Evolutionary conservation across 2,113 vertebrate species (phyloP).

Genomic region (Alouatta palliata): DNA sequence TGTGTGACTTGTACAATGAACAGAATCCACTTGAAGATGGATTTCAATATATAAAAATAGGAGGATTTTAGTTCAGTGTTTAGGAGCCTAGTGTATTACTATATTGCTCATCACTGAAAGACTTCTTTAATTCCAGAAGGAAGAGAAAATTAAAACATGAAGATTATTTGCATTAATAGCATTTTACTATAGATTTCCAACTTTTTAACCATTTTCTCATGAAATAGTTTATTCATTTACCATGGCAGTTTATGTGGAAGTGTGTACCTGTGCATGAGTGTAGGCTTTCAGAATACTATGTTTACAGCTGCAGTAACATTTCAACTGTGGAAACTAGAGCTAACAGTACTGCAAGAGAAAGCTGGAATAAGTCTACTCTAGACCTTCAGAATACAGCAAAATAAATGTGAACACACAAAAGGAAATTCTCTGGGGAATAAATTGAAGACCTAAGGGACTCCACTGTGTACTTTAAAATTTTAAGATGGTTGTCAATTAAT

Average conservation of each 20-base stretch:
- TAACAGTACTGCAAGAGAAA: not conserved
- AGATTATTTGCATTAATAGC: not conserved
- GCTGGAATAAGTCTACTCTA: not conserved
- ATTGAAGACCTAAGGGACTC: not conserved
- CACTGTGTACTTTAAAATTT: slow-evolving; percentile 18
- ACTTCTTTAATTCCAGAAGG: not conserved
- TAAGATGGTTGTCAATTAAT: not conserved
- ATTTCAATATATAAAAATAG: not conserved
- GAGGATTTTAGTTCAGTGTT: not conserved
- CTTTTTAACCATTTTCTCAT: not conserved
- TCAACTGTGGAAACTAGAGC: not conserved
- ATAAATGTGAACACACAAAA: not conserved
- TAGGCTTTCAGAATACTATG: not conserved
- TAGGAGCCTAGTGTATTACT: not conserved
- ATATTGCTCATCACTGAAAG: not conserved
- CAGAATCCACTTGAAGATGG: not conserved
- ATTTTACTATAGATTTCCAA: not conserved
- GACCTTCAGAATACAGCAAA: not conserved
- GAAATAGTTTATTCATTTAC: not conserved
- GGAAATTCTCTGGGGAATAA: not conserved
- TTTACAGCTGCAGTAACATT: not conserved
- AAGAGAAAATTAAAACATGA: not conserved
- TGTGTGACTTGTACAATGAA: not conserved
- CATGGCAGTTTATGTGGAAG: not conserved
- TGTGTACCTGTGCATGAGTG: not conserved